Base-by-base conservation (phyloP, 2,888 invertebrate species). In the Elysia crispata region DNA sequence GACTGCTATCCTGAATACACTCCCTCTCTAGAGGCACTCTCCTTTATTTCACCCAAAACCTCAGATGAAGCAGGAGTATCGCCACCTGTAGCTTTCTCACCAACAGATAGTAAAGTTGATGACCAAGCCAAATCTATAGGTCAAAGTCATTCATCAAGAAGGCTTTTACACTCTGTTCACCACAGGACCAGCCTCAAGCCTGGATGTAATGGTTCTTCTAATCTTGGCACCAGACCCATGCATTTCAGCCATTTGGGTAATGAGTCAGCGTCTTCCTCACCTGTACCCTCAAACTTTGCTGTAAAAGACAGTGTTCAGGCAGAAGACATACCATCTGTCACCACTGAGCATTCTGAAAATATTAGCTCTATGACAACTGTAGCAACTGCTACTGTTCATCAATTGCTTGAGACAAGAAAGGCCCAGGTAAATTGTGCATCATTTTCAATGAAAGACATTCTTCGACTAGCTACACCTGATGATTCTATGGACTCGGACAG, bases 21-120 rank as follows among this genome's bases (percentile, higher is more conserved):
- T n/a, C 60, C 79, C 87, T 3, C 85, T 89, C 85, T 88, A 84
- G 77, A 89, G 88, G 57, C 81, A 8, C 64, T 90, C 78, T 86
- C 90, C 1, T 84, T 88, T 69, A 86, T 87, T 62, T 89, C 90
- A 11, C 89, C 90, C 23, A 86, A 86, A 13, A 82, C 83, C 25
- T 87, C 88, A 25, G 89, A 89, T 5, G 84, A 84, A 30, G 85
- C 85, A 18, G 86, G 86, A 66, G 82, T 80, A 5, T 88, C 89
- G 8, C 89, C 89, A 5, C 89, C 90, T 23, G 83, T 85, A 72
- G 87, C 90, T 8, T 80, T 87, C n/a, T 88, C 89, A 62, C 89
- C 89, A 18, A 86, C 85, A 73, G 87, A 88, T 31, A 79, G 86
- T 50, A 83, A 75, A 20, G 23, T 23, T 20, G 60, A 60, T 5